Base-by-base conservation (phyloP, 2,113 vertebrate genomes). In the Dendropsophus ebraccatus region DNA sequence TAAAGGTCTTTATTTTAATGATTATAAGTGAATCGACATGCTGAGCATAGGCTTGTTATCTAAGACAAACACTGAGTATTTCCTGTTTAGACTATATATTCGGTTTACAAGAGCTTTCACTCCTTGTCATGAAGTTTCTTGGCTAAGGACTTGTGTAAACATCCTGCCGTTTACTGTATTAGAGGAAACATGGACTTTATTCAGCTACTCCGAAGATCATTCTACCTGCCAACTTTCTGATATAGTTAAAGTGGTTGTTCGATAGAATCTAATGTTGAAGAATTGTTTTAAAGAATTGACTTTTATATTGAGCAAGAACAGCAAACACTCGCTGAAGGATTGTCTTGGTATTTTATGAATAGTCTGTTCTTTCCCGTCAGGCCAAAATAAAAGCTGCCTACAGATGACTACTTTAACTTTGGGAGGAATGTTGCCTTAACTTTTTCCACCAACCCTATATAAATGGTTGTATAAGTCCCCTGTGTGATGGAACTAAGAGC, bases 1-100 rank as follows among this genome's bases (percentile, higher is more conserved):
- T 77, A 60, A 90, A 92, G 90, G 69, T 91, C 90, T 65, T 77
- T 87, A 12, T 84, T 85, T 87, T 58, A 89, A 25, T 87, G 58
- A 87, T 87, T 67, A 87, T 88, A 72, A 91, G 84, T 76, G 87
- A 16, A 84, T 45, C 88, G 50, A 87, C 83, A 87, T 73, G 80
- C 89, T 81, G 90, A 88, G 81, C 6, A 10, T 82, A 76, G 87
- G 35, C n/a, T 16, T 81, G 49, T 87, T 89, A 32, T 35, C 72
- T 41, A 56, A 81, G 83, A 88, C 60, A 72, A 41, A 88, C 30
- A 30, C 0, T 1, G 82, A 87, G 75, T 81, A 72, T 82, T 54
- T 89, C 60, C 12, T 70, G 56, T 47, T 41, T 49, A 89, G 84
- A 87, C 82, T 79, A 81, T 50, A 84, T 4, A 88, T 82, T 87